Evolutionary conservation across 2,888 invertebrate genomes (phyloP).

Genomic region (Chironomus riparius): DNA sequence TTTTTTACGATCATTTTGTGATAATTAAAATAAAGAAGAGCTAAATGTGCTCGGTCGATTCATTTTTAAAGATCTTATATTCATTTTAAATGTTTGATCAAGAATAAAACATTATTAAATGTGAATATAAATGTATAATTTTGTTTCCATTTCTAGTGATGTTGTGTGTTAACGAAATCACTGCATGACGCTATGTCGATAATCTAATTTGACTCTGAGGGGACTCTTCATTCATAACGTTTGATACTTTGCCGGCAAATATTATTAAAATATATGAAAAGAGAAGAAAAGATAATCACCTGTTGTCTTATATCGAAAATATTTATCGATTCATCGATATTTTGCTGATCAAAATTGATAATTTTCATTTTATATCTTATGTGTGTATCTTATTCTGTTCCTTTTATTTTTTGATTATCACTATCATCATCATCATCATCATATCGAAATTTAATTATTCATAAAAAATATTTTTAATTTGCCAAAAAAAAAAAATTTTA

Average conservation of each 20-base stretch:
- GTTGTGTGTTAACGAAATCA: background rate
- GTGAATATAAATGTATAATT: background rate
- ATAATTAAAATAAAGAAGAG: background rate
- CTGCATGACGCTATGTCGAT: conserved; percentile 13
- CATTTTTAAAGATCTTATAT: background rate
- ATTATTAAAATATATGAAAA: background rate
- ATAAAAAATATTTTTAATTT: background rate
- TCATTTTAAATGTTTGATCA: background rate
- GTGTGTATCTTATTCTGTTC: too few species aligned
- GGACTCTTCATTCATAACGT: background rate
- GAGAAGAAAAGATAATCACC: conserved; percentile 1
- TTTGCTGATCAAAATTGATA: background rate
- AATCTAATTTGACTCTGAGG: conserved; percentile 23
- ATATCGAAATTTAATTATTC: background rate
- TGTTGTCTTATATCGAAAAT: conserved; percentile 10
- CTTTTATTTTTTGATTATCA: too few species aligned
- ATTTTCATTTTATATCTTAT: too few species aligned
- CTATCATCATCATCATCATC: background rate
- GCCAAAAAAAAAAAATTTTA: background rate
- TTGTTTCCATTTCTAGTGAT: background rate
- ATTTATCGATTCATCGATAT: background rate
- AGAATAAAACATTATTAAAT: background rate
- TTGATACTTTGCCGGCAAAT: background rate
- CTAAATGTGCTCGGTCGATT: background rate
- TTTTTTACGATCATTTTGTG: background rate